phyloP scores from a whole-genome alignment of 1,140 invertebrate genomes.

The Rhynchophorus ferrugineus region DNA sequence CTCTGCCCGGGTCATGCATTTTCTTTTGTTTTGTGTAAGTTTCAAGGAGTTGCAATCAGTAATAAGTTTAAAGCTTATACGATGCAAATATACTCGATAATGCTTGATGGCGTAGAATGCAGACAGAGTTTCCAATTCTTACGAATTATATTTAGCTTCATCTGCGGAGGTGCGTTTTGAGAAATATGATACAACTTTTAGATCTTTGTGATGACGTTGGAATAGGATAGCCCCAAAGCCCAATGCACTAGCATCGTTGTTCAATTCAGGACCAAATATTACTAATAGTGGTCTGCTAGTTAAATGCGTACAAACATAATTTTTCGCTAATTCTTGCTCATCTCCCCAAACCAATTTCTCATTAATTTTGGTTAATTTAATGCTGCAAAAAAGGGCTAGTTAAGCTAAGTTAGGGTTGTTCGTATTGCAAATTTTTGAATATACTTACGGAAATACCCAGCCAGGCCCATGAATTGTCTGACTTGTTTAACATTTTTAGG shows the following conservation, averaged over 20 bases:
- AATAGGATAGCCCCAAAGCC: slow-evolving; percentile 36
- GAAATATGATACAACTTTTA: slow-evolving; percentile 20
- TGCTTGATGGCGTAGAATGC: slow-evolving; percentile 27
- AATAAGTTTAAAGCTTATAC: slow-evolving; percentile 35
- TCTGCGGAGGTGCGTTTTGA: slow-evolving; percentile 14
- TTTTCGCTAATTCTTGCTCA: slow-evolving; percentile 23
- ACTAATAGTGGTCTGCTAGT: slow-evolving; percentile 2
- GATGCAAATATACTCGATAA: slow-evolving; percentile 35
- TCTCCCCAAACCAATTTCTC: slow-evolving; percentile 16
- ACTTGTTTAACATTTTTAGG: slow-evolving; percentile 33
- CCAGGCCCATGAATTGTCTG: slow-evolving; percentile 39
- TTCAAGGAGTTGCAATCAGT: slow-evolving; percentile 39
- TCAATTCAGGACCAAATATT: slow-evolving; percentile 6
- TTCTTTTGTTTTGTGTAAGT: slow-evolving; percentile 37
- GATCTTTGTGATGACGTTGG: slow-evolving; percentile 23
- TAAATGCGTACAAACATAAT: slow-evolving; percentile 9
- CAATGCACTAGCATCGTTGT: slow-evolving; percentile 20
- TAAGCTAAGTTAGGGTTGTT: no score
- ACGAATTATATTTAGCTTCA: slow-evolving; percentile 19
- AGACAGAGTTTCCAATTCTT: slow-evolving; percentile 11
- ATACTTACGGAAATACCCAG: slow-evolving; percentile 32
- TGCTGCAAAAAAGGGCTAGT: no score
- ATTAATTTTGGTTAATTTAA: slow-evolving; percentile 17
- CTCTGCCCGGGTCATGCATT: no score
- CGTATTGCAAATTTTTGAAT: slow-evolving; percentile 27